A percentile compares a stretch with the other conserved stretches of the same genome.
Evolutionary conservation across 2,888 invertebrate species (phyloP).

Genomic region (Fragum fragum): DNA sequence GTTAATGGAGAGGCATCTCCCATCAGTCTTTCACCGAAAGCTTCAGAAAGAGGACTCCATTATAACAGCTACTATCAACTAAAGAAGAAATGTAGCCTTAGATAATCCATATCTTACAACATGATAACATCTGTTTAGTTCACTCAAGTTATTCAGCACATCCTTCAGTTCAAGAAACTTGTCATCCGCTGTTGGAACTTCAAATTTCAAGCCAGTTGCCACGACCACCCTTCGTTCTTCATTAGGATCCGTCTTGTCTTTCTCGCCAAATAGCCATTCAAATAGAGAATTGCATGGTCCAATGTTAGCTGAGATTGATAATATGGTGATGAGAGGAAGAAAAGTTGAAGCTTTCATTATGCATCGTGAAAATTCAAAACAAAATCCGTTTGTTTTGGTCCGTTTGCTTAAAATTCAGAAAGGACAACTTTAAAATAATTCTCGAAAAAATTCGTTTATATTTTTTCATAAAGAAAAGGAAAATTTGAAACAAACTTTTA

Average conservation of each 20-base stretch:
- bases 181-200: conserved; percentile 89
- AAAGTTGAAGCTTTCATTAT: conserved; percentile 10
- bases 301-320: neutral
- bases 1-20: too few relatives aligned
- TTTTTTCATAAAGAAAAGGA: too few relatives aligned
- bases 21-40: too few relatives aligned
- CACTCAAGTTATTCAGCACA: conserved; percentile 89
- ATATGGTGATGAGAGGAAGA: neutral
- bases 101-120: conserved; percentile 88
- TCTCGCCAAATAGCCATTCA: conserved; percentile 69
- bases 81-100: too few relatives aligned
- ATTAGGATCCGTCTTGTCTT: conserved; percentile 21
- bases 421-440: neutral
- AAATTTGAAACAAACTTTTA: too few relatives aligned
- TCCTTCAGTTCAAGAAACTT: conserved; percentile 90
- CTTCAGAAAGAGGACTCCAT: too few relatives aligned
- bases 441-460: neutral
- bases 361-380: neutral
- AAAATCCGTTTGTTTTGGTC: conserved; percentile 10
- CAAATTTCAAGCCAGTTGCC: conserved; percentile 85
- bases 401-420: neutral
- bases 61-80: too few relatives aligned
- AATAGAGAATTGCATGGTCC: conserved; percentile 33
- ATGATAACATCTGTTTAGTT: conserved; percentile 90
- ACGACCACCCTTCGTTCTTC: conserved; percentile 23